Evolutionary conservation across 1,140 invertebrate species (phyloP).

Genomic region (Elymnias hypermnestra): DNA sequence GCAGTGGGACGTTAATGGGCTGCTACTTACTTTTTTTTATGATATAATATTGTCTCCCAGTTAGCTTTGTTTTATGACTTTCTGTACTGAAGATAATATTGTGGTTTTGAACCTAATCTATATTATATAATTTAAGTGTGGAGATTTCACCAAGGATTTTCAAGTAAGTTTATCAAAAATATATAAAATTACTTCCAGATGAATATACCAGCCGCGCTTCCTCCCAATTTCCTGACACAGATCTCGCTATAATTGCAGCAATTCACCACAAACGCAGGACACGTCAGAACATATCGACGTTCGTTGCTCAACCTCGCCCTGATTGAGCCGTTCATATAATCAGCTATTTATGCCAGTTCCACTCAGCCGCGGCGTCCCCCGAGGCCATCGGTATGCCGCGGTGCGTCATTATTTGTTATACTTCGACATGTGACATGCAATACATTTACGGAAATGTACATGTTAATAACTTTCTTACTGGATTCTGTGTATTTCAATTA

Average conservation of each 20-base stretch:
- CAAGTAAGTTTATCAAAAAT: too few species aligned
- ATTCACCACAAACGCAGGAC: slow-evolving; percentile 47
- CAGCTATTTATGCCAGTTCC: slow-evolving; percentile 52
- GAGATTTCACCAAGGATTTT: too few species aligned
- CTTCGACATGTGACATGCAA: slow-evolving; percentile 24
- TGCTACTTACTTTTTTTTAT: too few species aligned
- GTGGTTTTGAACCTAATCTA: too few species aligned
- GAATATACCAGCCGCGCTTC: slow-evolving; percentile 19
- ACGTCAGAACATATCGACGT: slow-evolving; percentile 63
- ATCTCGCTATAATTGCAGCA: slow-evolving; percentile 60
- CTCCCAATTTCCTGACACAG: slow-evolving; percentile 52
- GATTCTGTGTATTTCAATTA: too few species aligned
- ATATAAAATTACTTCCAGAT: too few species aligned
- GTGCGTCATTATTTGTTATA: slow-evolving; percentile 25
- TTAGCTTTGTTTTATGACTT: too few species aligned
- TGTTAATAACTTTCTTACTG: too few species aligned
- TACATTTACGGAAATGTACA: slow-evolving; percentile 21
- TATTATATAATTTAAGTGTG: too few species aligned
- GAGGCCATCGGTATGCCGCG: slow-evolving; percentile 20
- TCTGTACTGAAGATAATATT: too few species aligned
- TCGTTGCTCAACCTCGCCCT: slow-evolving; percentile 41
- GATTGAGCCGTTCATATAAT: slow-evolving; percentile 60
- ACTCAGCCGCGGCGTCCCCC: slow-evolving; percentile 32
- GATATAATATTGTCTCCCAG: too few species aligned
- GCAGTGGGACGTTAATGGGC: too few species aligned